phyloP scores from a whole-genome alignment of 1,140 invertebrate genomes.

The Drosophila pandora region DNA sequence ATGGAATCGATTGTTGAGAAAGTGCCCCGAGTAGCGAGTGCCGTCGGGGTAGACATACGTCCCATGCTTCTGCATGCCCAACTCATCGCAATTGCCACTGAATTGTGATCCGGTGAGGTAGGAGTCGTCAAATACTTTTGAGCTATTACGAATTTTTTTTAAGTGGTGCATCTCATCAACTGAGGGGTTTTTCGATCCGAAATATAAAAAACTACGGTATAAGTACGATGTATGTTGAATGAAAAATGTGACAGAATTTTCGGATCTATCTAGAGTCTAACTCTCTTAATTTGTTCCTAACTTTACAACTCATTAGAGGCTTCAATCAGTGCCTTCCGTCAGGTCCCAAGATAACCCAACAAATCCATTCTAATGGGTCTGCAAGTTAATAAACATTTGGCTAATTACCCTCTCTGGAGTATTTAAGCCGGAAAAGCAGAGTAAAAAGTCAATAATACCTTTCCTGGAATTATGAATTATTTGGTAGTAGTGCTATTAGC shows the following conservation, averaged over 20 bases:
- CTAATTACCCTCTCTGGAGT: constrained; percentile 21
- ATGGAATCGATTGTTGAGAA: constrained; percentile 55
- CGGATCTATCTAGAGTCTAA: background rate
- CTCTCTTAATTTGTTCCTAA: background rate
- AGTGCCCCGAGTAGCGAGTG: constrained; percentile 50
- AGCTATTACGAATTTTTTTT: background rate
- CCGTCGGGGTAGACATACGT: constrained; percentile 60
- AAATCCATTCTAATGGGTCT: constrained; percentile 13
- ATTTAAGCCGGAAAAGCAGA: constrained; percentile 6
- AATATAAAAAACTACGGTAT: background rate
- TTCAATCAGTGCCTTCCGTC: background rate
- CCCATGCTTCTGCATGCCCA: constrained; percentile 63
- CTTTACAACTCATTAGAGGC: background rate
- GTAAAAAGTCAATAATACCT: background rate
- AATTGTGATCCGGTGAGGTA: constrained; percentile 38
- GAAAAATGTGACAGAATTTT: background rate
- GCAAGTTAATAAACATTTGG: background rate
- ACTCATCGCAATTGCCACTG: constrained; percentile 14
- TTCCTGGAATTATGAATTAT: constrained; percentile 14
- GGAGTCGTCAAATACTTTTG: background rate
- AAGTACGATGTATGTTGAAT: background rate
- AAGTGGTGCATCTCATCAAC: background rate
- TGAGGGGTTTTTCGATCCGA: background rate
- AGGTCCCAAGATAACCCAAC: constrained; percentile 10
- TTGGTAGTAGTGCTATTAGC: constrained; percentile 5